Conservation (phyloP, 2,888 invertebrate species). For the Dynastes grantii region DNA sequence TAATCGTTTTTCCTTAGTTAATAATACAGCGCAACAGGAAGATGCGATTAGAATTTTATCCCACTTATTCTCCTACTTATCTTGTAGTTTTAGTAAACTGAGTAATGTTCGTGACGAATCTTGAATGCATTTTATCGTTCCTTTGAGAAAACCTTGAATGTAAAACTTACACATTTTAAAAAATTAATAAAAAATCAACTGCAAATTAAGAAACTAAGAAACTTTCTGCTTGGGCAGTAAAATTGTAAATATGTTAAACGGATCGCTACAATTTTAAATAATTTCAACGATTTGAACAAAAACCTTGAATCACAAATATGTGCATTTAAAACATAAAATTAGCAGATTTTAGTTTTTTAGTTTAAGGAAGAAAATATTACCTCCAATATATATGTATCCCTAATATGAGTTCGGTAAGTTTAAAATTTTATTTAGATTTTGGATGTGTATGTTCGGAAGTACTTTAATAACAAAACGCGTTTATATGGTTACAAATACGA, state of each 20-base stretch:
- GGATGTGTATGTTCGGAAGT: neutral
- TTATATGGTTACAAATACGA: constrained; percentile 1
- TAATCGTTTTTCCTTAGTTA: neutral
- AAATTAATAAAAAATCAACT: too few relatives aligned
- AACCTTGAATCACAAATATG: too few relatives aligned
- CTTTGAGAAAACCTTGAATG: neutral
- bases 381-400: too few relatives aligned
- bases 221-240: too few relatives aligned
- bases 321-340: too few relatives aligned
- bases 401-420: neutral
- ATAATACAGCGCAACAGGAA: neutral
- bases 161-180: too few relatives aligned
- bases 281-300: too few relatives aligned
- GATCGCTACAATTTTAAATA: too few relatives aligned
- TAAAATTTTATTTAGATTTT: neutral
- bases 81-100: constrained; percentile 18
- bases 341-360: too few relatives aligned
- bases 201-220: too few relatives aligned
- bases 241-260: too few relatives aligned
- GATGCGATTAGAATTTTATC: constrained; percentile 15
- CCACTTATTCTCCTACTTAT: constrained; percentile 25
- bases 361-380: too few relatives aligned
- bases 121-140: neutral
- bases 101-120: constrained; percentile 18
- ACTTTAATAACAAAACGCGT: neutral